Evolutionary conservation across 2,888 invertebrate species (phyloP), one percentile per base, ranked within the genome.

Genomic region (Pomacea canaliculata): DNA sequence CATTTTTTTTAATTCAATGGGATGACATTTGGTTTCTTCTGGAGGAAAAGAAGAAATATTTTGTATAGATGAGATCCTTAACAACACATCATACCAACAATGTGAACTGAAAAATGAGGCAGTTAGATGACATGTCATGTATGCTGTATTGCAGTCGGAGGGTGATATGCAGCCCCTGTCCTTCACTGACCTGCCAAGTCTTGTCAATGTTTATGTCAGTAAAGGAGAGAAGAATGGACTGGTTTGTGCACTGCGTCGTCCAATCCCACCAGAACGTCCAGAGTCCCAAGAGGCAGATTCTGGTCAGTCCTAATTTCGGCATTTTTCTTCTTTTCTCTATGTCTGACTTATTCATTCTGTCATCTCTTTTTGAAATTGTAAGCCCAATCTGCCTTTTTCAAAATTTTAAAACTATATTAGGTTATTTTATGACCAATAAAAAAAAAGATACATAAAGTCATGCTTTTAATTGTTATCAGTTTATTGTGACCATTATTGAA

Each of bases 201-300:
- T 90, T 70, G 85, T 90, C 9, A 83, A 85, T 13, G 87, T 86
- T 49, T 89, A 90, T 81, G 81, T 89, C 59, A 81, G 83, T 74
- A 84, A 88, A 70, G 86, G 87, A 60, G 85, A 84, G 59, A 84
- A 86, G 74, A 90, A 90, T 85, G 90, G 90, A 3, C 84, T 90
- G 70, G 83, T 85, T 7, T 85, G 84, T 81, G 85, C 88, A 9
- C 82, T 90, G 23, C 81, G 83, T 62, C 82, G 85, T 59, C 86
- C 89, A 0, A 81, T 90, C 68, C 80, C 83, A 49, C 83, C 83
- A 46, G 86, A 86, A 73, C 78, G 82, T 27, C 75, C 80, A 7
- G 81, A 83, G 70, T 68, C 77, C 18, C 83, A 83, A 3, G 86
- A 87, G 23, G 75, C 73, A 9, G 86, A 88, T 46, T 82, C 85